Conservation (phyloP, 1,140 invertebrate species). For the Solenopsis invicta region DNA sequence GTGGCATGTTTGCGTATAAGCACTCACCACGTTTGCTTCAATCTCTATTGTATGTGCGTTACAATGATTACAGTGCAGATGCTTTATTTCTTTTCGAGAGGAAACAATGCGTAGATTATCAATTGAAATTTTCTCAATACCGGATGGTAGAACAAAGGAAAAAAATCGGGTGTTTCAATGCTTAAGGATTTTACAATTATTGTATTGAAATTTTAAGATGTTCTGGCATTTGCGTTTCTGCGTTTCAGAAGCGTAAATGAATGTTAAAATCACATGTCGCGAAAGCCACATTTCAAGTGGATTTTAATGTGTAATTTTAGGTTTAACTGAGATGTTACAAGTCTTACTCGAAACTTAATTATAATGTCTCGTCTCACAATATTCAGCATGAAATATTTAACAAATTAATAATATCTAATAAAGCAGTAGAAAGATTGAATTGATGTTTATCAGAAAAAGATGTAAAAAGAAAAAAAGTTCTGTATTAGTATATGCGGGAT, state of each 20-base stretch:
- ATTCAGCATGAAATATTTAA: neutral
- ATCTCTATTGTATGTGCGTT: neutral
- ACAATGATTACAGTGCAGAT: neutral
- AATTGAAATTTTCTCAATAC: neutral
- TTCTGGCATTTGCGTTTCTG: neutral
- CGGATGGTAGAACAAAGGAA: neutral
- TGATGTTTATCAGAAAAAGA: neutral
- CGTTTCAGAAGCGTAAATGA: neutral
- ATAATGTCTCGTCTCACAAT: neutral
- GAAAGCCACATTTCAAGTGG: neutral
- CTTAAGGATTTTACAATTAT: constrained; percentile 1
- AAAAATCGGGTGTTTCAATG: neutral
- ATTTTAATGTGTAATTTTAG: constrained; percentile 12
- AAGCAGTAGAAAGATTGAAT: neutral
- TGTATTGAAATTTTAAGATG: neutral
- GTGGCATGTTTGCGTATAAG: constrained; percentile 22
- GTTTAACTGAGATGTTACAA: constrained; percentile 3
- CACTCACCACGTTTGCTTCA: neutral
- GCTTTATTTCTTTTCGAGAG: neutral
- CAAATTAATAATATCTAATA: neutral
- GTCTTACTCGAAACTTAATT: neutral
- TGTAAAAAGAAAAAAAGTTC: neutral
- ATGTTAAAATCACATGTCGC: neutral
- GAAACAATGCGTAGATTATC: neutral
- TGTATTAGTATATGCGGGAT: neutral